These are phyloP conservation scores for Zaprionus vittiger DNA, from an alignment of 1,140 invertebrate genomes.

Conservation along the genomic window DNA sequence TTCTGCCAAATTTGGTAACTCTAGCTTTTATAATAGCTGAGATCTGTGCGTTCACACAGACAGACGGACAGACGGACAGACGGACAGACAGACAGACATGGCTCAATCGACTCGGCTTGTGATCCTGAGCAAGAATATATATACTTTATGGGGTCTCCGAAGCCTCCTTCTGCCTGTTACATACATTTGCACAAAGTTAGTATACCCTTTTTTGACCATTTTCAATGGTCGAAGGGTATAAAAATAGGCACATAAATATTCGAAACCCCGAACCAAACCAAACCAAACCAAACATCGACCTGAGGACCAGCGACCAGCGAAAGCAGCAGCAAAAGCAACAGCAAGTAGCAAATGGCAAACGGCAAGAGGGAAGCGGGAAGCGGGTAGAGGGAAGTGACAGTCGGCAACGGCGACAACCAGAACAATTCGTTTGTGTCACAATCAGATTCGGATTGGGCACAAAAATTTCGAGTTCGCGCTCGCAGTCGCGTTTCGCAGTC, in stretches of 20 bases:
- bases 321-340: background rate
- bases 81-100: too few relatives aligned
- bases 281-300: slow-evolving; percentile 24
- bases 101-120: too few relatives aligned
- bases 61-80: too few relatives aligned
- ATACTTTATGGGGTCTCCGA: too few relatives aligned
- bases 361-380: background rate
- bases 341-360: background rate
- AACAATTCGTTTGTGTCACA: slow-evolving; percentile 83
- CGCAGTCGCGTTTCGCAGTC: slow-evolving; percentile 51
- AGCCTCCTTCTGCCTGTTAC: too few relatives aligned
- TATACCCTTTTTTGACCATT: too few relatives aligned
- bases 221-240: too few relatives aligned
- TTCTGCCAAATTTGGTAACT: too few relatives aligned
- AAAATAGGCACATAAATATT: slow-evolving; percentile 81
- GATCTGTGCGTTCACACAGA: too few relatives aligned
- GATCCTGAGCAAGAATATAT: too few relatives aligned
- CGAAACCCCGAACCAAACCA: slow-evolving; percentile 15
- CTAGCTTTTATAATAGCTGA: too few relatives aligned
- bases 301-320: slow-evolving; percentile 21
- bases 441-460: slow-evolving; percentile 79
- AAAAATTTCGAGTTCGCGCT: slow-evolving; percentile 72
- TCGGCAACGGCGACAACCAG: slow-evolving; percentile 64
- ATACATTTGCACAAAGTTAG: too few relatives aligned
- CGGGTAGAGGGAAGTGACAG: background rate